These are phyloP conservation scores for Solenodon paradoxus DNA, from an alignment of 2,113 vertebrate genomes.

Conservation along the genomic window DNA sequence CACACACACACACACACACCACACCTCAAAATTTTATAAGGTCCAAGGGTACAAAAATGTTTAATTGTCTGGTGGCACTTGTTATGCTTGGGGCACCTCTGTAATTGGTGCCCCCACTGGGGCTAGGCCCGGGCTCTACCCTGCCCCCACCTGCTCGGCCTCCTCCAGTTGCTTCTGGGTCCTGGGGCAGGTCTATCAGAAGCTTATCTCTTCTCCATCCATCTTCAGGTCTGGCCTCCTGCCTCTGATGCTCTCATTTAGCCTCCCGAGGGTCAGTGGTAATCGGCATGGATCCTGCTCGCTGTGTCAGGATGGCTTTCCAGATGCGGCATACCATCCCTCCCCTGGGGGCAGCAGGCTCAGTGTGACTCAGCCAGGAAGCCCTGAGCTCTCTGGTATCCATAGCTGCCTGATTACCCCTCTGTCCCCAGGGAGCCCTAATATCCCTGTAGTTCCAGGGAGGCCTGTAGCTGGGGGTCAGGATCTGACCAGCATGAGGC, in stretches of 20 bases:
- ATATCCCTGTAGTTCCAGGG: background rate
- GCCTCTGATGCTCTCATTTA: slow-evolving; percentile 4
- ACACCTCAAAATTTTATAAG: too few relatives aligned
- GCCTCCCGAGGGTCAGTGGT: background rate
- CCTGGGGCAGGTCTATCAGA: background rate
- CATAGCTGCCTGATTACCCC: background rate
- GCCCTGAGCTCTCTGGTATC: background rate
- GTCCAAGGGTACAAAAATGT: background rate
- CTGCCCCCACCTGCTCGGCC: background rate
- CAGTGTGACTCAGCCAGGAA: background rate
- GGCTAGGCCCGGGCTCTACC: background rate
- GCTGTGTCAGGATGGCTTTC: slow-evolving; percentile 84
- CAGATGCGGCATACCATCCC: slow-evolving; percentile 89
- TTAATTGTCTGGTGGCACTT: slow-evolving; percentile 28
- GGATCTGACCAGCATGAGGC: background rate
- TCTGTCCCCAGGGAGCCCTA: background rate
- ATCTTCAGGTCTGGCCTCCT: fast-evolving
- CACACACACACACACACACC: too few relatives aligned
- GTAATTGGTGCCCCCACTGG: background rate
- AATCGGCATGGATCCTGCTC: slow-evolving; percentile 59
- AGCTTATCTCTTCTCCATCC: background rate
- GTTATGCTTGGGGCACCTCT: background rate
- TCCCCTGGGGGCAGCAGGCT: slow-evolving; percentile 81
- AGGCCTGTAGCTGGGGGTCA: background rate
- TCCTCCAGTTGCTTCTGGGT: background rate